Evolutionary conservation across 37 sponge, comb jelly and placozoan species (phyloP).

Genomic region (Halichondria panicea): DNA sequence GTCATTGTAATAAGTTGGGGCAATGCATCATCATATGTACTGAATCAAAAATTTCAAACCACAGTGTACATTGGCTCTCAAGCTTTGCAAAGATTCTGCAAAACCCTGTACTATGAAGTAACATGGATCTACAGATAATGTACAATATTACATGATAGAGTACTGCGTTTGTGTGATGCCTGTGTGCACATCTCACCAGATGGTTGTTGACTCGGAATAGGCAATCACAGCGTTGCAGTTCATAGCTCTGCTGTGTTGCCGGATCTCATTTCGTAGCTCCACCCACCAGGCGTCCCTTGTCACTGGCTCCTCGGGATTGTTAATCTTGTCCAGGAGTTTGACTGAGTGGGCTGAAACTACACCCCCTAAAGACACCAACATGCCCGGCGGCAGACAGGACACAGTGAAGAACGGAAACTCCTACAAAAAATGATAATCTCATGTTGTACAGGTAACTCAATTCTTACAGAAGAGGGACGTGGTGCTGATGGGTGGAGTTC

Average conservation of each 20-base stretch:
- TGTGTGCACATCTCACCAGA: constrained; percentile 51
- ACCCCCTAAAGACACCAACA: constrained; percentile 70
- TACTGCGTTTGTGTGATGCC: background rate
- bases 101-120: background rate
- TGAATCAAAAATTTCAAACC: background rate
- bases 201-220: constrained; percentile 78
- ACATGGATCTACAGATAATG: background rate
- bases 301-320: constrained; percentile 88
- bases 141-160: background rate
- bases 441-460: background rate
- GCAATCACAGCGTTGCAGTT: constrained; percentile 83
- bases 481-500: background rate
- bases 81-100: background rate
- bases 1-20: too few species aligned
- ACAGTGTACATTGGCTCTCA: background rate
- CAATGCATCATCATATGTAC: background rate
- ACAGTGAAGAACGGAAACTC: constrained; percentile 90
- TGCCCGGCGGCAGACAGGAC: constrained; percentile 61
- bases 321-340: constrained; percentile 85
- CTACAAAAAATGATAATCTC: constrained; percentile 7
- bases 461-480: background rate
- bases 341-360: constrained; percentile 84
- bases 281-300: constrained; percentile 88
- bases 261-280: constrained; percentile 80
- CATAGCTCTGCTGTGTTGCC: constrained; percentile 69